A percentile compares a stretch with the other conserved stretches of the same genome.
Conservation (phyloP, 2,888 invertebrate genomes). For the Drosophila robusta region DNA sequence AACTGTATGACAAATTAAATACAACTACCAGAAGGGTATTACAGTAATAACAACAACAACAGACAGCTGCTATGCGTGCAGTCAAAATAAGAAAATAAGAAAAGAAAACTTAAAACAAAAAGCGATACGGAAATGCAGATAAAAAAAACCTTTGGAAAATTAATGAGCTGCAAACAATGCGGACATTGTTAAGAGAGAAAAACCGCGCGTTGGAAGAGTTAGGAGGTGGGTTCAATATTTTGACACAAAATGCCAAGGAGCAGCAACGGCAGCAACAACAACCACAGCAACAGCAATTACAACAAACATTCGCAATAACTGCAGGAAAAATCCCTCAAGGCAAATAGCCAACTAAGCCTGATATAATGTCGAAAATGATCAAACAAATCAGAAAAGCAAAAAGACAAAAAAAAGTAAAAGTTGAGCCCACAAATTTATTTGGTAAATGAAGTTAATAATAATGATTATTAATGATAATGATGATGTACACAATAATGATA, state of each 20-base stretch:
- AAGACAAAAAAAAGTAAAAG: constrained; percentile 47
- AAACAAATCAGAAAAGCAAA: constrained; percentile 1
- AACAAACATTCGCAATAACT: constrained; percentile 4
- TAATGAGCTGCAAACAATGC: constrained; percentile 78
- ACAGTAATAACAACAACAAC: constrained; percentile 9
- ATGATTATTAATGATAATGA: constrained; percentile 23
- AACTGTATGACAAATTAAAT: constrained; percentile 7
- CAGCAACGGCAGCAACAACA: constrained; percentile 19
- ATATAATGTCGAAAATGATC: constrained; percentile 25
- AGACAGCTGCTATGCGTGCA: constrained; percentile 57
- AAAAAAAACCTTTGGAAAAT: constrained; percentile 72
- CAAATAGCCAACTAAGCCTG: constrained; percentile 27
- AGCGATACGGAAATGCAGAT: constrained; percentile 77
- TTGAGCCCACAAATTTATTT: constrained; percentile 35
- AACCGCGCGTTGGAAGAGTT: background rate
- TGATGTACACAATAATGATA: constrained; percentile 43
- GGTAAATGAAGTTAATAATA: constrained; percentile 27
- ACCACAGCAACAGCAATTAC: constrained; percentile 7
- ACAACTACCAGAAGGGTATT: constrained; percentile 19
- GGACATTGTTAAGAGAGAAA: constrained; percentile 66
- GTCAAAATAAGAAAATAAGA: constrained; percentile 18
- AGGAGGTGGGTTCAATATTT: constrained; percentile 51
- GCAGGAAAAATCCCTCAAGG: constrained; percentile 38
- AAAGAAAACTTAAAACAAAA: constrained; percentile 24
- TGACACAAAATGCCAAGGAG: constrained; percentile 66